These are phyloP conservation scores for Astyanax mexicanus DNA, from an alignment of 2,797 vertebrate species.

Conservation along the genomic window DNA sequence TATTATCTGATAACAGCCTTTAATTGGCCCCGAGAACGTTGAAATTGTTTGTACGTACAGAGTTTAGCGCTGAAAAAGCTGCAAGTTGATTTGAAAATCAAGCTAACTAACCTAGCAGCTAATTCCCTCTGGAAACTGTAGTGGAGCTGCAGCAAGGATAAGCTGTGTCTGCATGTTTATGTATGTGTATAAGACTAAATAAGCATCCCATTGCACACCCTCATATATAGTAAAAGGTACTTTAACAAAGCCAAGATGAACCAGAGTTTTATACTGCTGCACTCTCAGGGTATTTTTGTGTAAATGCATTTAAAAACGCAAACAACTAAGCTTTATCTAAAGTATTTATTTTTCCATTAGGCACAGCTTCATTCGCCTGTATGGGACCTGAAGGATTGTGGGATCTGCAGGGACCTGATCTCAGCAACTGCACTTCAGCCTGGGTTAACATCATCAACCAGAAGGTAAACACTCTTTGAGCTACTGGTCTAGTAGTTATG, in stretches of 20 bases:
- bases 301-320: too few species aligned
- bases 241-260: too few species aligned
- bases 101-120: neutral
- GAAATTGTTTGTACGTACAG: neutral
- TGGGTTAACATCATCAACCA: conserved; percentile 97
- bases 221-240: too few species aligned
- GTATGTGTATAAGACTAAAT: neutral
- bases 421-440: conserved; percentile 97
- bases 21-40: conserved; percentile 5
- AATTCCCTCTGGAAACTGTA: neutral
- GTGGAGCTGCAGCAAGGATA: neutral
- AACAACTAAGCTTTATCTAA: too few species aligned
- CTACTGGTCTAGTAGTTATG: too few species aligned
- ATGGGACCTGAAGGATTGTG: conserved; percentile 89
- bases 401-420: conserved; percentile 93
- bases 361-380: conserved; percentile 88
- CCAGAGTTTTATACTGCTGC: too few species aligned
- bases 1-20: conserved; percentile 8
- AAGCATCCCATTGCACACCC: too few species aligned
- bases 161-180: neutral
- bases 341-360: conserved; percentile 66
- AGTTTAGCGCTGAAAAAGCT: neutral
- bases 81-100: neutral
- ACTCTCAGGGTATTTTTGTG: neutral
- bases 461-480: conserved; percentile 86